phyloP scores from a whole-genome alignment of 30 jellyfish, hydroid and myxozoan genomes.

The Cassiopea xamachana region DNA sequence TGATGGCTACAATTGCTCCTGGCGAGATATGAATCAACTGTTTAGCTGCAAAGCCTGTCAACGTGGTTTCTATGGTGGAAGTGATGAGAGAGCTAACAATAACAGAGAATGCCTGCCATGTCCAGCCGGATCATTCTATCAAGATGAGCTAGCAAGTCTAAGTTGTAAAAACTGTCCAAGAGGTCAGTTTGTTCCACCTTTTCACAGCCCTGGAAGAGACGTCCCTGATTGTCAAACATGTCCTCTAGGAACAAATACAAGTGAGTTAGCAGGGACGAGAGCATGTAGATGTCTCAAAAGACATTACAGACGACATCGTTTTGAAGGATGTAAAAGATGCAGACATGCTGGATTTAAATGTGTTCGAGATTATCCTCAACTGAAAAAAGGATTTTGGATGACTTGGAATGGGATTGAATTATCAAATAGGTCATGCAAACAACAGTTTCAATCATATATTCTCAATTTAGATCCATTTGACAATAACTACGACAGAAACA shows the following conservation, averaged over 20 bases:
- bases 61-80: background rate
- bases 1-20: no score
- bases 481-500: constrained; percentile 3
- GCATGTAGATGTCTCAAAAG: constrained; percentile 45
- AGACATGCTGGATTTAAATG: constrained; percentile 19
- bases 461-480: constrained; percentile 4
- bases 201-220: constrained; percentile 30
- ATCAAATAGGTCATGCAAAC: background rate
- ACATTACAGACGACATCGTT: constrained; percentile 22
- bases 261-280: constrained; percentile 42
- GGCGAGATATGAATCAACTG: no score
- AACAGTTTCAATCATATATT: constrained; percentile 10
- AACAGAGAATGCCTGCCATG: constrained; percentile 18
- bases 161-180: constrained; percentile 45
- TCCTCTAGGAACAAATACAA: constrained; percentile 61
- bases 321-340: constrained; percentile 35
- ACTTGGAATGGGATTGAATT: background rate
- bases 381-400: constrained; percentile 50
- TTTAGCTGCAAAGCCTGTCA: constrained; percentile 24
- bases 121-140: constrained; percentile 57
- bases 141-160: constrained; percentile 51
- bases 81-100: background rate
- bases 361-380: constrained; percentile 4
- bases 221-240: constrained; percentile 51
- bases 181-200: constrained; percentile 69